Evolutionary conservation across 2,113 vertebrate genomes (phyloP), one percentile per base, ranked within the genome.

Genomic region (Takifugu flavidus): DNA sequence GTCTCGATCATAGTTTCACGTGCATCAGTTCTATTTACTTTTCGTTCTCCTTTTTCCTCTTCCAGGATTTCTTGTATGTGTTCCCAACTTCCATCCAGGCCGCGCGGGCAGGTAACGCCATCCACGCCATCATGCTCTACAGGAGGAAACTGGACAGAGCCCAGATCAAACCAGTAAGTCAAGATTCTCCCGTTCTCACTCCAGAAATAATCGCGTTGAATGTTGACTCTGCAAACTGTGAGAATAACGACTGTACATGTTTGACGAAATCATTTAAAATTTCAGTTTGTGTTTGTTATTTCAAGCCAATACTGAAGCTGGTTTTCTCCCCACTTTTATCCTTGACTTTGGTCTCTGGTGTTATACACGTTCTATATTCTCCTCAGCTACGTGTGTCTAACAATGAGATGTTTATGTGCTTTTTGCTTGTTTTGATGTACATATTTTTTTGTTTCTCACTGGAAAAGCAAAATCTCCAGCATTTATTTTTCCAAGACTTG

Each of bases 151-250:
- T 99, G 71, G 97, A 99, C 89, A 86, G 97, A 54, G 95, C 96
- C 51, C 95, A 99, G 74, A 90, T 99, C 75, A 94, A 95, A 69
- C 97, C 97, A n/a, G 97, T 99, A 86, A 49, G 94, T 91, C 2
- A 1, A 13, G 11, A 46, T 5, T 5, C 34, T 11, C 31, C 34
- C 15, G 13, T 54, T 46, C 14, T 42, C 27, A 59, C 54, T 65
- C 10, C 10, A 52, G 2, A 2, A n/a, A 11, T 43, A 49, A 60
- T 47, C 6, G 2, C 3, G 26, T 44, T 20, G 15, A 13, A 10
- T 65, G 12, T 14, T 3, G 25, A 25, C 25, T 54, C 10, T 47
- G 6, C 5, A 45, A 49, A 43, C 15, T 0, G 20, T 49, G 3
- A 45, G 45, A 47, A 8, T 5, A 59, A 4, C 11, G 39, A 29